A percentile compares a stretch with the other conserved stretches of the same genome.
phyloP scores from a whole-genome alignment of 2,113 vertebrate genomes.

The Anguilla japonica region DNA sequence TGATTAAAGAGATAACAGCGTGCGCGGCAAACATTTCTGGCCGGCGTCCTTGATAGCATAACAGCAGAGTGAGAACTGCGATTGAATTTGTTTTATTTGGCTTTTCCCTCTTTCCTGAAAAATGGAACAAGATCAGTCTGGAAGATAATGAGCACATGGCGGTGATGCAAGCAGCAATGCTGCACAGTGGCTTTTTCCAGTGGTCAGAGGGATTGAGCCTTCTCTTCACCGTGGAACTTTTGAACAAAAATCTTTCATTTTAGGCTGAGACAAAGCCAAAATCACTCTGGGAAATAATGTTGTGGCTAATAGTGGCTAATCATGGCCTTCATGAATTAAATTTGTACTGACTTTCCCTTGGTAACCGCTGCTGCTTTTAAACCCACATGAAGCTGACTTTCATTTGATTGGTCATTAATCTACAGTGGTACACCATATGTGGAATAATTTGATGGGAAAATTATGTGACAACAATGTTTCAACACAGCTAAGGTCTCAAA shows the following conservation, averaged over 20 bases:
- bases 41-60: neutral
- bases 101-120: conserved; percentile 18
- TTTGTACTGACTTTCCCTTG: conserved; percentile 45
- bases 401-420: conserved; percentile 31
- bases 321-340: conserved; percentile 14
- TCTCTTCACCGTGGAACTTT: conserved; percentile 22
- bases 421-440: conserved; percentile 13
- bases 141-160: conserved; percentile 26
- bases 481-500: neutral
- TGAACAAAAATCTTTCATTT: conserved; percentile 38
- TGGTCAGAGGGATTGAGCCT: conserved; percentile 4
- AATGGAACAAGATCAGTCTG: conserved; percentile 28
- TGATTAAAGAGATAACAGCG: neutral
- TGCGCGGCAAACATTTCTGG: neutral
- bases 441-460: conserved; percentile 17
- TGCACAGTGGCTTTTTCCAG: neutral
- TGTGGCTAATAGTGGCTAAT: conserved; percentile 27
- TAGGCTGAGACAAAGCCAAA: conserved; percentile 26
- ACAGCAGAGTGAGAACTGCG: conserved; percentile 14
- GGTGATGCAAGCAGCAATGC: conserved; percentile 11
- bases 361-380: conserved; percentile 6
- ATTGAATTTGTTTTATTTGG: conserved; percentile 43
- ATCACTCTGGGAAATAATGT: conserved; percentile 30
- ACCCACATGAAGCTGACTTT: conserved; percentile 18
- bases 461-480: neutral